Percentiles rank a stretch among this genome's conserved stretches.
These are phyloP conservation scores for Cepaea nemoralis DNA, from an alignment of 1,140 invertebrate species.

Conservation along the genomic window DNA sequence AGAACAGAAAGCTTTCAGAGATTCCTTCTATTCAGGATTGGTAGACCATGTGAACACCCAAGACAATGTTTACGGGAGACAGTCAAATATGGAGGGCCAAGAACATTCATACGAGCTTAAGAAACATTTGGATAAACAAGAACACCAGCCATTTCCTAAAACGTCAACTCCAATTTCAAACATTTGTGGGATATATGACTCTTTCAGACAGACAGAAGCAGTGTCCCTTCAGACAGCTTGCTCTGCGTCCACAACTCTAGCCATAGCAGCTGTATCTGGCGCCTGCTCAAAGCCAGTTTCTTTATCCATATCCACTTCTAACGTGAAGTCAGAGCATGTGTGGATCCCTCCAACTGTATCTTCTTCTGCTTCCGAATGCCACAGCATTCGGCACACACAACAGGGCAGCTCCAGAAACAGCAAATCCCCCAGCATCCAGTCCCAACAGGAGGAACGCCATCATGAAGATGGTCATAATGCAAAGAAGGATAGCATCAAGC, in stretches of 20 bases:
- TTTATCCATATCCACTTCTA: constrained; percentile 9
- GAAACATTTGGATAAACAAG: background rate
- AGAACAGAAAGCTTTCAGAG: too few species aligned
- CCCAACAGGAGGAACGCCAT: background rate
- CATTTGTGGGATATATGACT: background rate
- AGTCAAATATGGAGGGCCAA: background rate
- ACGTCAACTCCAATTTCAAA: background rate
- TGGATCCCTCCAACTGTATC: constrained; percentile 25
- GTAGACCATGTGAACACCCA: too few species aligned
- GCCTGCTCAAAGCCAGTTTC: constrained; percentile 1
- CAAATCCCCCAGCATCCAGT: background rate
- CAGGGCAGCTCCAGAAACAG: background rate
- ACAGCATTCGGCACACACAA: background rate
- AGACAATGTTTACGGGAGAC: too few species aligned
- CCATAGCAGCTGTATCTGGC: background rate
- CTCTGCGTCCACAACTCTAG: constrained; percentile 6
- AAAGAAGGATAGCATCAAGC: background rate
- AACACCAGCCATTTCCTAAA: background rate
- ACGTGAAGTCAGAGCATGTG: constrained; percentile 32
- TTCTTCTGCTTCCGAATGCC: background rate
- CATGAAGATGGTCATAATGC: background rate
- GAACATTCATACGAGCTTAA: background rate
- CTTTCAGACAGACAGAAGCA: background rate
- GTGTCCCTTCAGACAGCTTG: background rate
- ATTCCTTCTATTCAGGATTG: too few species aligned